phyloP scores from a whole-genome alignment of 2,888 invertebrate genomes.

The Volucella inflata region DNA sequence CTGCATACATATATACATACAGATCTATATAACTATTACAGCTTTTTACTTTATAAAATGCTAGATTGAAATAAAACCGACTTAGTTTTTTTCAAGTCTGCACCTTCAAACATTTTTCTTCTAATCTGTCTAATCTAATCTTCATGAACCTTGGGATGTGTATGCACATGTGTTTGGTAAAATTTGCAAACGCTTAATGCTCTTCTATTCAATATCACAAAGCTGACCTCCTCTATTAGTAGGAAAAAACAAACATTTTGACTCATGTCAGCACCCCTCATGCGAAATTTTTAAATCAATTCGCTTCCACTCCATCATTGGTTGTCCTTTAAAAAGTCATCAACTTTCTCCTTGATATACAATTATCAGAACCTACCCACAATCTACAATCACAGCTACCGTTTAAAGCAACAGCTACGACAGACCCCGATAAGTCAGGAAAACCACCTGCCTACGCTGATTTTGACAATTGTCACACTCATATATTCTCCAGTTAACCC shows the following conservation, averaged over 20 bases:
- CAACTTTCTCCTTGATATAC: conserved; percentile 64
- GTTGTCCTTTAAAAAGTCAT: conserved; percentile 69
- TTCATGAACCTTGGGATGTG: too few species aligned
- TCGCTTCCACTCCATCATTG: conserved; percentile 22
- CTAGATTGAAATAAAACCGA: too few species aligned
- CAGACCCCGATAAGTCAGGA: conserved; percentile 1
- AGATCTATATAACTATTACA: too few species aligned
- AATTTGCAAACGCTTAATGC: too few species aligned
- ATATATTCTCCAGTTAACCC: conserved; percentile 63
- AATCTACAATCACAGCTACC: conserved; percentile 25
- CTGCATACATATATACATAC: too few species aligned
- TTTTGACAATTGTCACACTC: background rate
- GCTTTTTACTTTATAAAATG: too few species aligned
- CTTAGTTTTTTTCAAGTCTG: too few species aligned
- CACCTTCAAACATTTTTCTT: too few species aligned
- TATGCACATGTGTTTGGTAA: too few species aligned
- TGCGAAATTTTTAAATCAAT: conserved; percentile 45
- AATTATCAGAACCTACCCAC: conserved; percentile 52
- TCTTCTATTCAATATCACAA: background rate
- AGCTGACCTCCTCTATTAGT: conserved; percentile 2
- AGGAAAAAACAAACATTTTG: too few species aligned
- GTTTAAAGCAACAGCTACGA: background rate
- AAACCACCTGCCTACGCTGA: conserved; percentile 40
- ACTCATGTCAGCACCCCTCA: conserved; percentile 26
- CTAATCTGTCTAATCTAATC: too few species aligned